Evolutionary conservation across 2,113 vertebrate species (phyloP), one percentile per base, ranked within the genome.

Genomic region (Bubo bubo): DNA sequence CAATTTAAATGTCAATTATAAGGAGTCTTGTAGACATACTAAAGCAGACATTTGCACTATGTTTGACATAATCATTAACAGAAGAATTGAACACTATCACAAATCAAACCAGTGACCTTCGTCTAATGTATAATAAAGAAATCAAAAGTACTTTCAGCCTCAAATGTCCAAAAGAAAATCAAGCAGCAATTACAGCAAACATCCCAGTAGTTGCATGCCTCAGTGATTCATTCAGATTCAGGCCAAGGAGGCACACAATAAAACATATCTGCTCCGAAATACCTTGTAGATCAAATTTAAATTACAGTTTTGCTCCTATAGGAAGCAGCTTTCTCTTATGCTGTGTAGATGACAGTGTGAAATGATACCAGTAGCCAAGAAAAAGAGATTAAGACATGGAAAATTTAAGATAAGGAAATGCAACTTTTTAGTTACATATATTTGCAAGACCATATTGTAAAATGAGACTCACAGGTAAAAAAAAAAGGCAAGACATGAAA

Each of bases 51-150:
- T 74, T 95, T 96, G 80, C 50, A 59, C 9, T 85, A 7, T 50
- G 13, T 71, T 90, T 83, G 82, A 89, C 41, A 92, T 32, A 91
- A 87, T 20, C 23, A 76, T 73, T 86, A 93, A 79, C 21, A 53
- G 85, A 75, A 91, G 81, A 93, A 83, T 50, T 80, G 77, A 95
- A 76, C 50, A 39, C 9, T 77, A 83, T 63, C 68, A 81, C 86
- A 96, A 96, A 97, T 96, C 79, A 86, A 97, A 95, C 96, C 90
- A 91, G 63, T 95, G 92, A 97, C 93, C 90, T 95, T 90, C 79
- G 45, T 73, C 20, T 45, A 88, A 43, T 32, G 37, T 67, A 47
- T 86, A 91, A 97, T 95, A 92, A 90, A 91, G 71, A 96, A 96
- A 96, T 97, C 86, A 97, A 76, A 97, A 92, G 39, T 56, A 59